Percentiles rank a stretch among this genome's conserved stretches.
Conservation (phyloP, 2,113 vertebrate genomes). For the Eudorcas thomsonii region DNA sequence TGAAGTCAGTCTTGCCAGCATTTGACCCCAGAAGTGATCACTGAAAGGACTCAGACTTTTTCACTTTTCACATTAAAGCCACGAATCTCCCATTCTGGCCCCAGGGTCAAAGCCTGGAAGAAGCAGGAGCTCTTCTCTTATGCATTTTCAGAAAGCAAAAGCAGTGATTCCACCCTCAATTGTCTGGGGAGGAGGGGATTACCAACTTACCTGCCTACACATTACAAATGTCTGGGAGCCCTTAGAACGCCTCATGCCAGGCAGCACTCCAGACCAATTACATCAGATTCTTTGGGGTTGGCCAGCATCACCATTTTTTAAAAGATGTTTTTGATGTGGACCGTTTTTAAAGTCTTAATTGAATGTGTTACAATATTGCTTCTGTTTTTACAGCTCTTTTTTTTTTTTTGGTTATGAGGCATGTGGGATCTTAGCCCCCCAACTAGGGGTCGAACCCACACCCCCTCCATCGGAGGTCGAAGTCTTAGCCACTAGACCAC, state of each 20-base stretch:
- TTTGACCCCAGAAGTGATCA: too few relatives aligned
- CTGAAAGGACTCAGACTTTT: neutral
- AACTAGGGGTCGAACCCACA: neutral
- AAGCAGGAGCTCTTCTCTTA: neutral
- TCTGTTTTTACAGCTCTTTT: neutral
- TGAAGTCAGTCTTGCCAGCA: rapidly evolving
- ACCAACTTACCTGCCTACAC: neutral
- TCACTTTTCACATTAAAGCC: neutral
- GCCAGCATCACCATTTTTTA: neutral
- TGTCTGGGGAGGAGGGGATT: neutral
- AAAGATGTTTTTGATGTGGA: neutral
- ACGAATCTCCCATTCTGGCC: neutral
- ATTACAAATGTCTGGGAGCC: neutral
- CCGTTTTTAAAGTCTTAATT: neutral
- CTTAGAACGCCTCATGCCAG: neutral
- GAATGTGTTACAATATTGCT: neutral
- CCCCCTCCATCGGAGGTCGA: rapidly evolving
- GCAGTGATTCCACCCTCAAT: neutral
- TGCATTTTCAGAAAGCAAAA: neutral
- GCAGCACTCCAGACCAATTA: neutral
- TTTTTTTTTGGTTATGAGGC: neutral
- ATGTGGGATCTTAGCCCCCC: neutral
- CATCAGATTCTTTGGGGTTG: neutral
- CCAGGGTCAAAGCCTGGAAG: neutral
- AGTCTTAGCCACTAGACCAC: neutral